phyloP scores from a whole-genome alignment of 2,888 invertebrate species.

The Andrena dorsata region DNA sequence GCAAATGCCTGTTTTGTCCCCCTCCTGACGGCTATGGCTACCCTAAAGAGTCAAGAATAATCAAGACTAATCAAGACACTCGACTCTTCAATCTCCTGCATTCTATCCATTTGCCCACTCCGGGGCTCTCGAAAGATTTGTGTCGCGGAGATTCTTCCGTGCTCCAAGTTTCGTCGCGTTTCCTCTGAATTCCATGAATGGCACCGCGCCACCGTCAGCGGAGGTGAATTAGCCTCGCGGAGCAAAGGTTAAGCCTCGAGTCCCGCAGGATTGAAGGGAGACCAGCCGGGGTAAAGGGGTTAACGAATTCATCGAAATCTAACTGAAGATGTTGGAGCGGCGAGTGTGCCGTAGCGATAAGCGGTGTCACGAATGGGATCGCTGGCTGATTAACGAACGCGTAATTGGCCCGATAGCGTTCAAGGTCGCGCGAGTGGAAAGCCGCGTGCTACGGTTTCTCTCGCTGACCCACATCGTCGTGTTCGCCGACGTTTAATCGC shows the following conservation, averaged over 20 bases:
- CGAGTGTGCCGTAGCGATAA: background rate
- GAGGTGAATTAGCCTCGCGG: slow-evolving; percentile 3
- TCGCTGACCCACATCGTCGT: slow-evolving; percentile 66
- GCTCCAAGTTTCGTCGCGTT: no score
- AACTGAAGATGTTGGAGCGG: background rate
- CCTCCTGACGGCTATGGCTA: no score
- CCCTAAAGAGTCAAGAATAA: no score
- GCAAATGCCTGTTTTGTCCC: no score
- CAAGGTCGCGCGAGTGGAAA: slow-evolving; percentile 57
- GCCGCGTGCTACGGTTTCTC: slow-evolving; percentile 57
- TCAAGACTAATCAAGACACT: no score
- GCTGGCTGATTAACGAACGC: slow-evolving; percentile 18
- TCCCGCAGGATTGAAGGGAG: background rate
- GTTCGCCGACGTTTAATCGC: slow-evolving; percentile 35
- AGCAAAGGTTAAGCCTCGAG: background rate
- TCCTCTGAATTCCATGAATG: slow-evolving; percentile 2
- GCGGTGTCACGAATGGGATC: slow-evolving; percentile 4
- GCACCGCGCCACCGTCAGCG: background rate
- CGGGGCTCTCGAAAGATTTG: no score
- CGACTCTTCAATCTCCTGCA: no score
- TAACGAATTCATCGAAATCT: slow-evolving; percentile 34
- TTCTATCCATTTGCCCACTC: no score
- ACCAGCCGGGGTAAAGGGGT: background rate
- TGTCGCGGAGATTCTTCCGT: no score
- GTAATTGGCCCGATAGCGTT: slow-evolving; percentile 51